Base-by-base conservation (phyloP, 2,797 vertebrate species). In the Microctenopoma stevenorrisi region DNA sequence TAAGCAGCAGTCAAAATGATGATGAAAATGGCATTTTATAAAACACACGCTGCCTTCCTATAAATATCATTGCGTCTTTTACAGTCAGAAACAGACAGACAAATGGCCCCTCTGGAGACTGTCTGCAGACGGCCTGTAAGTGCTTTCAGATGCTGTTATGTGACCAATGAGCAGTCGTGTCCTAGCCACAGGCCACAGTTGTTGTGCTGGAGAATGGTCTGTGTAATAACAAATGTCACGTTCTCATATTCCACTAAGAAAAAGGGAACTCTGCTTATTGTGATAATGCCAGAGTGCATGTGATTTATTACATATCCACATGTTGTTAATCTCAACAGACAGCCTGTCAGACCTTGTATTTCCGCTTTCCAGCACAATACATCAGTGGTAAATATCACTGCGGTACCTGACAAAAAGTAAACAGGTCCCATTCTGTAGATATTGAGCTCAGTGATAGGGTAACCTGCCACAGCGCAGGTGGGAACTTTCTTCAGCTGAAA, bases 311-410 rank as follows among this genome's bases (percentile, higher is more conserved):
- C n/a, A 2, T 44, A 25, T 72, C 65, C 30, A 7, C 14, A 51
- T 9, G 64, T 55, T 71, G 50, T 65, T 72, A 71, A 79, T 68
- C 46, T 50, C 47, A 57, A 26, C 0, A n/a, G 61, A 64, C 25
- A 38, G 4, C 5, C 28, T 54, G 55, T 46, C 70, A 38, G 62
- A 54, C 18, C 28, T 43, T 15, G 9, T 72, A 3, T 77, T 81
- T 79, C 70, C 84, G 57, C 63, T 77, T 49, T 61, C 33, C 3
- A 62, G 14, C 58, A 55, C 7, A 73, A 64, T 75, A 60, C 10
- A 68, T 61, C 49, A 60, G 43, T 4, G 9, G 47, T 40, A 68
- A 69, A 80, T 62, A 44, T 71, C 48, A 35, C 4, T 33, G 33
- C 8, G 30, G 42, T 12, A 61, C 38, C 51, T 55, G 47, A 28